These are phyloP conservation scores for Drosophila leontia DNA, from an alignment of 1,140 invertebrate genomes.

Conservation along the genomic window DNA sequence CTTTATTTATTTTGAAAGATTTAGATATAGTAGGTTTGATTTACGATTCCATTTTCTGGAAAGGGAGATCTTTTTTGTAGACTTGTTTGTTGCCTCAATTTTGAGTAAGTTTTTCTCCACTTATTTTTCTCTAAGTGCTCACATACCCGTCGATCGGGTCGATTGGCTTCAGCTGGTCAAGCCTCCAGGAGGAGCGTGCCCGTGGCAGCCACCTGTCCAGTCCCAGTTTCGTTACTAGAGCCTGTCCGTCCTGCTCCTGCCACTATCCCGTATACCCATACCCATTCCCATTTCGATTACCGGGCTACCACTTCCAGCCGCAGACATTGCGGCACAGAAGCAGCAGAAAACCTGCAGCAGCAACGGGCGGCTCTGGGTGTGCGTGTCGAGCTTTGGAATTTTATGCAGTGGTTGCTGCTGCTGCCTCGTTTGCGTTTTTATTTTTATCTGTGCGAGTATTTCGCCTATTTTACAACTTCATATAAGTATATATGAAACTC, in stretches of 20 bases:
- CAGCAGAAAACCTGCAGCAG: slow-evolving; percentile 39
- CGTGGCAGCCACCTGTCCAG: slow-evolving; percentile 48
- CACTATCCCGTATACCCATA: slow-evolving; percentile 14
- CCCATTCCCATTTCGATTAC: slow-evolving; percentile 24
- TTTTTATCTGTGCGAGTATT: slow-evolving; percentile 52
- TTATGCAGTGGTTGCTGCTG: slow-evolving; percentile 67
- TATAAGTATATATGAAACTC: slow-evolving; percentile 64
- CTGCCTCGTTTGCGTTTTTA: slow-evolving; percentile 68
- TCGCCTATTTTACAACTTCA: slow-evolving; percentile 74
- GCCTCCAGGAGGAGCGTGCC: slow-evolving; percentile 59
- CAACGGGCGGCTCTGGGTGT: slow-evolving; percentile 30
- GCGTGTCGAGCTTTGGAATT: slow-evolving; percentile 76
- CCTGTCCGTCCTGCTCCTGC: slow-evolving; percentile 29
- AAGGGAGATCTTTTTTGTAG: background rate
- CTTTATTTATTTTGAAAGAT: too few relatives aligned
- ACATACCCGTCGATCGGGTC: slow-evolving; percentile 72
- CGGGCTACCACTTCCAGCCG: slow-evolving; percentile 26
- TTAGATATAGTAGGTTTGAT: too few relatives aligned
- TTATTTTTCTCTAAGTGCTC: slow-evolving; percentile 4
- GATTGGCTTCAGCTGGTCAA: slow-evolving; percentile 63
- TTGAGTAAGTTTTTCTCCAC: background rate
- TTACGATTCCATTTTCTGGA: background rate
- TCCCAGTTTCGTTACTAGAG: slow-evolving; percentile 26
- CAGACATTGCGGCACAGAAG: slow-evolving; percentile 77
- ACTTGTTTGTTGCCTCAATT: background rate